Conservation (phyloP, 2,888 invertebrate genomes). For the Mechanitis messenoides region DNA sequence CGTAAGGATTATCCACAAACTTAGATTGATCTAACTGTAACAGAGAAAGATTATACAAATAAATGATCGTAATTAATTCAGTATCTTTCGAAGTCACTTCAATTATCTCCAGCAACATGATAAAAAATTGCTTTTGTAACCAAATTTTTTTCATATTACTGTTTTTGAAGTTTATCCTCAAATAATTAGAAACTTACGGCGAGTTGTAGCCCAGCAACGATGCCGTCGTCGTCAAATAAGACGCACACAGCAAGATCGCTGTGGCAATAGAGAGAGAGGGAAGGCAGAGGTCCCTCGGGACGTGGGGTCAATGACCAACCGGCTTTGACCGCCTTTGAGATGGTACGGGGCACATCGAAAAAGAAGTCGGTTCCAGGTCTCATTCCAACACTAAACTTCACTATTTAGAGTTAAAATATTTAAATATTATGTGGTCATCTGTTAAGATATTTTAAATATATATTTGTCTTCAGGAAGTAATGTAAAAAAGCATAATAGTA, state of each 20-base stretch:
- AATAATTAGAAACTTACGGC: conserved; percentile 41
- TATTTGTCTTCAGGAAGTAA: no score
- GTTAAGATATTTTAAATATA: no score
- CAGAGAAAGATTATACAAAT: no score
- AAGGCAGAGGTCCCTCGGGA: conserved; percentile 31
- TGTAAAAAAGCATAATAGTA: no score
- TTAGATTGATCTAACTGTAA: conserved; percentile 3
- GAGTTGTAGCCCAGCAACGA: conserved; percentile 49
- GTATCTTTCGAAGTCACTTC: no score
- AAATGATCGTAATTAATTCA: no score
- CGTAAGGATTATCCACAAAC: background rate
- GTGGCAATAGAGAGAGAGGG: conserved; percentile 45
- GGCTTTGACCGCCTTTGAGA: conserved; percentile 30
- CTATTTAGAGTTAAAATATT: background rate
- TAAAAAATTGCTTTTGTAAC: no score
- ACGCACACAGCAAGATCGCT: conserved; percentile 43
- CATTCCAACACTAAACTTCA: background rate
- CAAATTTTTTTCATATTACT: no score
- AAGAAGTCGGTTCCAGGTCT: conserved; percentile 1
- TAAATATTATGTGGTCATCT: no score
- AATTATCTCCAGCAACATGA: no score
- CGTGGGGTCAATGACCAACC: conserved; percentile 38
- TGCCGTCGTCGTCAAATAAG: conserved; percentile 42
- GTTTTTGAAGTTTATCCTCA: no score
- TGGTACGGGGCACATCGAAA: background rate